These are phyloP conservation scores for Orthonychiurus folsomi DNA, from an alignment of 2,888 invertebrate genomes.

Conservation along the genomic window DNA sequence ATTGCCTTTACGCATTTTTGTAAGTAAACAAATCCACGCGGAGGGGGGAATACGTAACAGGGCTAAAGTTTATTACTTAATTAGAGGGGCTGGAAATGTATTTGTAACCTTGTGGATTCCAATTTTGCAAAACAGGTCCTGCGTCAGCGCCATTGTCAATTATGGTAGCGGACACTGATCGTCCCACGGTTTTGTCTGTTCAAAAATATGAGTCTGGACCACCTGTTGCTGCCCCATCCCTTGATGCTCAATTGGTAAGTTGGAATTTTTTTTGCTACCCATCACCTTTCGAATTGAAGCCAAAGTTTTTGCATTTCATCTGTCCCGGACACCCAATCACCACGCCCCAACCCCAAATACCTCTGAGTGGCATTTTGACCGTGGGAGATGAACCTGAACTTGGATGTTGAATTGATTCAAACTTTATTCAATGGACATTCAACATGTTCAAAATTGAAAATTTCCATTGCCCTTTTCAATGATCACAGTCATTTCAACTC, in stretches of 20 bases:
- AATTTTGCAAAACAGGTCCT: conserved; percentile 32
- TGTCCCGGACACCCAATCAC: background rate
- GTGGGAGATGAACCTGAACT: background rate
- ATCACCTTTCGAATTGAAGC: background rate
- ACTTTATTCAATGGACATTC: background rate
- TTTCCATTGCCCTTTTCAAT: too few species aligned
- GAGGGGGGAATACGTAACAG: background rate
- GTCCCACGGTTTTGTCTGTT: conserved; percentile 40
- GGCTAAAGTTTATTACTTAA: background rate
- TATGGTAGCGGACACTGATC: conserved; percentile 41
- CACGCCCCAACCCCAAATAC: background rate
- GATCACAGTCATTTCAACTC: background rate
- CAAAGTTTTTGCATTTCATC: background rate
- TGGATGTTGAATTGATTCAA: background rate
- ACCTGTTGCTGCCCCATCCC: conserved; percentile 37
- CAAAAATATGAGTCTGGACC: conserved; percentile 41
- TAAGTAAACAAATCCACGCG: background rate
- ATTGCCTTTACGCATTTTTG: background rate
- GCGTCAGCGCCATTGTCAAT: conserved; percentile 21
- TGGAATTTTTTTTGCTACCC: background rate
- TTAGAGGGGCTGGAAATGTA: background rate
- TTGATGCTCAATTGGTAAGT: conserved; percentile 39
- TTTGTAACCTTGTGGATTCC: conserved; percentile 37
- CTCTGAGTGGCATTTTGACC: background rate
- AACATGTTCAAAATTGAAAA: background rate